Percentiles rank a stretch among this genome's conserved stretches.
Conservation (phyloP, 2,888 invertebrate species). For the Pilophorus perplexus region DNA sequence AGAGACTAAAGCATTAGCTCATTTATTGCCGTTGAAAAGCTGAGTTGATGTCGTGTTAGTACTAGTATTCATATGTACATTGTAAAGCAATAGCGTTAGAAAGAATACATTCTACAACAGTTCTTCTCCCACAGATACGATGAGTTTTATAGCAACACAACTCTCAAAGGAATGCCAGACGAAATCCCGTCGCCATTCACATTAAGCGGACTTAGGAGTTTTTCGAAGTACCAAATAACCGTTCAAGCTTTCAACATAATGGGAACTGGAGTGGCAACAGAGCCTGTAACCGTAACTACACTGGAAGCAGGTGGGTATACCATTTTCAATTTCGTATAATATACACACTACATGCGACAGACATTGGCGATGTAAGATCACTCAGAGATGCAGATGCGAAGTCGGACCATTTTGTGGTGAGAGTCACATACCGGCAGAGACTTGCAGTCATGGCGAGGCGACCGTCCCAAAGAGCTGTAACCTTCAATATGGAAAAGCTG, state of each 20-base stretch:
- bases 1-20: too few species aligned
- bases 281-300: conserved; percentile 40
- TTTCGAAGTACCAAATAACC: conserved; percentile 42
- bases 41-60: too few species aligned
- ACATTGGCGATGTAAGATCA: not conserved
- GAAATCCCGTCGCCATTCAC: conserved; percentile 27
- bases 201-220: conserved; percentile 41
- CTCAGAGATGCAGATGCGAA: not conserved
- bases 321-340: too few species aligned
- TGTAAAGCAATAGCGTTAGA: too few species aligned
- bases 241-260: conserved; percentile 44
- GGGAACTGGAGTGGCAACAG: conserved; percentile 40
- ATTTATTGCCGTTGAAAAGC: too few species aligned
- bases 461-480: not conserved
- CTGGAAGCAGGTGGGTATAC: conserved; percentile 40
- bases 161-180: conserved; percentile 32
- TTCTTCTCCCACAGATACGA: conserved; percentile 21
- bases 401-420: not conserved
- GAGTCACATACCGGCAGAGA: not conserved
- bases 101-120: not conserved
- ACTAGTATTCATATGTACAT: too few species aligned
- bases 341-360: not conserved
- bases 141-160: conserved; percentile 32
- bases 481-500: not conserved
- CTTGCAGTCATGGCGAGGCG: not conserved